These are phyloP conservation scores for Dolichallabes microphthalmus DNA, from an alignment of 2,113 vertebrate genomes.

Conservation along the genomic window DNA sequence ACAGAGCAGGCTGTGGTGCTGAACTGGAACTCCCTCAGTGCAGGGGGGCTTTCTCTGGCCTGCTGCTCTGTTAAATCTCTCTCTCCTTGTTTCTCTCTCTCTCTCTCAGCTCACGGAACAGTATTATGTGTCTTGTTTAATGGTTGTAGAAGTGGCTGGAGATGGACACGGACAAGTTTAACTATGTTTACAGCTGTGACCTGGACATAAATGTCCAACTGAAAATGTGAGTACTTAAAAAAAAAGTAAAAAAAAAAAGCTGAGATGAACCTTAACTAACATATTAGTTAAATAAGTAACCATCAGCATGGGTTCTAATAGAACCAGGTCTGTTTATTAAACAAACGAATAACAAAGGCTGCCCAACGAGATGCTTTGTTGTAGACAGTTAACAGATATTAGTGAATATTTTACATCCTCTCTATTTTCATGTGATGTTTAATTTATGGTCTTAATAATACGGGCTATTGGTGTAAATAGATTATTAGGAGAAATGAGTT, in stretches of 20 bases:
- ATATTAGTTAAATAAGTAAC: neutral
- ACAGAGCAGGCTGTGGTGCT: neutral
- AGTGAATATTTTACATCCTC: neutral
- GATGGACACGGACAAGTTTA: slow-evolving; percentile 88
- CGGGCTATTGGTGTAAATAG: neutral
- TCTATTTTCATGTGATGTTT: neutral
- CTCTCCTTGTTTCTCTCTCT: no score
- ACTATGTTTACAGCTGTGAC: slow-evolving; percentile 94
- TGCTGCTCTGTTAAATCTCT: neutral
- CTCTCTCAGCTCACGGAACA: no score
- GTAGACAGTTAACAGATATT: neutral
- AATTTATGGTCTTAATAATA: neutral
- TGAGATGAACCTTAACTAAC: neutral
- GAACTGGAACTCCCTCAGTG: neutral
- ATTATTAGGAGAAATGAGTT: neutral
- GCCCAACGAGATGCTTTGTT: neutral
- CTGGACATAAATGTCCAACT: slow-evolving; percentile 95
- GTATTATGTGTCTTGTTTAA: neutral
- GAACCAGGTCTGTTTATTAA: neutral
- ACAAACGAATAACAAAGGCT: neutral
- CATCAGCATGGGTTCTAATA: neutral
- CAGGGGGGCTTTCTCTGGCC: slow-evolving; percentile 15
- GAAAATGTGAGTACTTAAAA: slow-evolving; percentile 85
- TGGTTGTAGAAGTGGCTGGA: slow-evolving; percentile 50
- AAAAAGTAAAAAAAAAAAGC: no score